Base-by-base conservation (phyloP, 2,113 vertebrate genomes). In the Ptyas mucosa region DNA sequence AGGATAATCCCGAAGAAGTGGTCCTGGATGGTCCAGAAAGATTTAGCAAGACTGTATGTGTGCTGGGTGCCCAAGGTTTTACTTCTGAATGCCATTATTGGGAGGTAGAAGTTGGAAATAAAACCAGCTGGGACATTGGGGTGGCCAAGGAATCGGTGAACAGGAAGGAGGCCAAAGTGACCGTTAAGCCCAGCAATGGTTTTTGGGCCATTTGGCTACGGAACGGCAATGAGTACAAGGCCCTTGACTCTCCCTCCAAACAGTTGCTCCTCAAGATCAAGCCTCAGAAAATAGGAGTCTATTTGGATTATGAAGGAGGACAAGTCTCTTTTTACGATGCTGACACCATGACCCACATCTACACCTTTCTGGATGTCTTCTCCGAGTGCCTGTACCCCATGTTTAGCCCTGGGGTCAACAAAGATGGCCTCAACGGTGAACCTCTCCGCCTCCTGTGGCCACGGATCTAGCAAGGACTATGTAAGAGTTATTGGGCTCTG, bases 21-120 rank as follows among this genome's bases (percentile, higher is more conserved):
- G 97, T 98, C 8, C 97, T 97, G 0, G 98, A 98, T 87, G 96
- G 98, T 93, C 97, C 98, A 89, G 98, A 98, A 94, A 96, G 97
- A 29, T 98, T 98, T 49, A 97, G 98, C 29, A 97, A 98, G 0
- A 97, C 98, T 87, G 97, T 97, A 85, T 98, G 98, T 7, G 97
- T 98, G 49, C 95, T 99, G 95, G 97, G 97, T 94, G 98, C 98
- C 87, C 98, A 99, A 85, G 96, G 97, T 94, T 97, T 99, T 85
- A 94, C 92, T 94, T 94, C 96, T 3, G 98, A 98, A 69, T 97
- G 98, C 86, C 97, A 96, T 97, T 98, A 98, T 96, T 99, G 98
- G 98, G 98, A 98, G 92, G 98, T 98, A 95, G 98, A 98, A 57
- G 98, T 98, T 49, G 98, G 98, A 1, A 97, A 98, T 89, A 98